Evolutionary conservation across 2,888 invertebrate genomes (phyloP).

Genomic region (Heteropelma amictum): DNA sequence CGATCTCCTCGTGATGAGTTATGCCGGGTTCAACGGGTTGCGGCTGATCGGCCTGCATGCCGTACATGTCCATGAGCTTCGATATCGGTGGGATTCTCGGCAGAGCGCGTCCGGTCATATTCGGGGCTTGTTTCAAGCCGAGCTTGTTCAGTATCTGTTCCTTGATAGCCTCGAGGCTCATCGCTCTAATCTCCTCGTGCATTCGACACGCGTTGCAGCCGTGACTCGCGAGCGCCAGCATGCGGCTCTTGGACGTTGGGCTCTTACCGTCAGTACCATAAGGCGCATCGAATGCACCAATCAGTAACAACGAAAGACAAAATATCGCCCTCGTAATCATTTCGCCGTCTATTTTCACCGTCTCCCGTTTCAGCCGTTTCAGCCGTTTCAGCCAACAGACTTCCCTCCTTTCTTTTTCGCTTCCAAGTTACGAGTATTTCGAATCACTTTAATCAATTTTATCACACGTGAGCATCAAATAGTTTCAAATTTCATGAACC

Average conservation of each 20-base stretch:
- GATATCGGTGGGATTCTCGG: conserved; percentile 80
- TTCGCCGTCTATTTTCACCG: conserved; percentile 23
- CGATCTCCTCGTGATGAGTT: conserved; percentile 77
- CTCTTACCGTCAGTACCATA: conserved; percentile 61
- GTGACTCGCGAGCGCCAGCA: conserved; percentile 66
- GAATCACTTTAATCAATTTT: not conserved
- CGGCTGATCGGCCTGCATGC: conserved; percentile 78
- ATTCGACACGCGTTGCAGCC: conserved; percentile 80
- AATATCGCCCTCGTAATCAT: conserved; percentile 73
- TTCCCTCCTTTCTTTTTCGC: not conserved
- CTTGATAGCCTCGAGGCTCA: conserved; percentile 81
- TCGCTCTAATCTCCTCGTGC: conserved; percentile 80
- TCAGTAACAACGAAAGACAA: conserved; percentile 68
- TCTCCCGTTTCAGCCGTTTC: not conserved
- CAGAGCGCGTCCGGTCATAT: conserved; percentile 81
- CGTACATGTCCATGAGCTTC: conserved; percentile 78
- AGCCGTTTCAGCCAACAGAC: not conserved
- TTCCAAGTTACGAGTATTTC: not conserved
- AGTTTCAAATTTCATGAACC: not conserved
- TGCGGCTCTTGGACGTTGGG: conserved; percentile 47
- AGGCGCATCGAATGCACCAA: conserved; percentile 72
- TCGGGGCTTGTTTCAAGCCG: conserved; percentile 81
- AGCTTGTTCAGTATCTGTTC: conserved; percentile 81
- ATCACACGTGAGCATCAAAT: conserved; percentile 21
- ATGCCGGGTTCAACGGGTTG: conserved; percentile 75